Evolutionary conservation across 2,888 invertebrate genomes (phyloP).

Genomic region (Subacronicta megacephala): DNA sequence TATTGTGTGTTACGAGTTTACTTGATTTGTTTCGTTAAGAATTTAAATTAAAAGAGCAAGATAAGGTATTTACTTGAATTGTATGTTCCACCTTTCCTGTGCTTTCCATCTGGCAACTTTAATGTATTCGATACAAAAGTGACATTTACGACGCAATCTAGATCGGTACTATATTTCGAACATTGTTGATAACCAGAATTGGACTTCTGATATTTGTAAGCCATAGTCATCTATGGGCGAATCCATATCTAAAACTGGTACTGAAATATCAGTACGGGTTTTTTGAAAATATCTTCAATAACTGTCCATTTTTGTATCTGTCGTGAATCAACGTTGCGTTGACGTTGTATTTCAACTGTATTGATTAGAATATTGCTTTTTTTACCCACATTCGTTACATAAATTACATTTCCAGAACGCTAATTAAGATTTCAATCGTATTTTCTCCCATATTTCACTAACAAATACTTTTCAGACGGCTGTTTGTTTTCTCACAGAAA

Average conservation of each 20-base stretch:
- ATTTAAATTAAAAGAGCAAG: no score
- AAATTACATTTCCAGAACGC: conserved; percentile 9
- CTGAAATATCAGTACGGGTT: no score
- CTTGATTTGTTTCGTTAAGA: background rate
- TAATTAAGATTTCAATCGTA: conserved; percentile 46
- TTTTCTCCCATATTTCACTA: conserved; percentile 42
- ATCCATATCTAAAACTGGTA: no score
- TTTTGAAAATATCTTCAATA: background rate
- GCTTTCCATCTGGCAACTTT: no score
- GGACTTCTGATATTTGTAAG: no score
- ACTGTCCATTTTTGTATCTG: background rate
- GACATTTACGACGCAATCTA: no score
- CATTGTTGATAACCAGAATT: no score
- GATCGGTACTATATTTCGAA: no score
- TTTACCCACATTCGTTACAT: conserved; percentile 8
- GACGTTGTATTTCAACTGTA: conserved; percentile 1
- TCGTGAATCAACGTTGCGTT: background rate
- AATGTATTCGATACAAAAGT: no score
- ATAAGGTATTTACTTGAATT: no score
- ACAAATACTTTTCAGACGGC: conserved; percentile 33
- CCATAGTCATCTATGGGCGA: no score
- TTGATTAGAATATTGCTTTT: background rate
- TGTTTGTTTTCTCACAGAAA: conserved; percentile 42
- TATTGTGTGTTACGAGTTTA: background rate
- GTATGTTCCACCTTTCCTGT: no score